phyloP scores from a whole-genome alignment of 2,888 invertebrate genomes.

The Smittia sp. region DNA sequence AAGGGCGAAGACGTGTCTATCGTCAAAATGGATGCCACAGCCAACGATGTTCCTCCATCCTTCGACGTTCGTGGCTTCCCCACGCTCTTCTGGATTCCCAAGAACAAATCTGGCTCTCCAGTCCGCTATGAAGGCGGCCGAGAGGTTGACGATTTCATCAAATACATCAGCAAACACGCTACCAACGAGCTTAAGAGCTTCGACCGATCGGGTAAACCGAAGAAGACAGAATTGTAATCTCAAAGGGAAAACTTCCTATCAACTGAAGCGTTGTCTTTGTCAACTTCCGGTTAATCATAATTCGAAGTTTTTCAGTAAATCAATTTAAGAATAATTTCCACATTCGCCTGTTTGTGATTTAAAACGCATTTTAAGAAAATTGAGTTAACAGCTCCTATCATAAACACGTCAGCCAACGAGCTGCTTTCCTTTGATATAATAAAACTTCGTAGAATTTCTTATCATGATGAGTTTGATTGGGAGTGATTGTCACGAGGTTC shows the following conservation, averaged over 20 bases:
- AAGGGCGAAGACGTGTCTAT: slow-evolving; percentile 83
- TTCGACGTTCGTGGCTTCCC: slow-evolving; percentile 97
- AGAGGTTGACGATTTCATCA: slow-evolving; percentile 88
- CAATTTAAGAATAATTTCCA: no score
- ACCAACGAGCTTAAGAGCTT: slow-evolving; percentile 82
- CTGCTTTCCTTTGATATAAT: no score
- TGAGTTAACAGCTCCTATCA: no score
- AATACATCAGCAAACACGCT: slow-evolving; percentile 90
- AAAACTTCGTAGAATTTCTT: no score
- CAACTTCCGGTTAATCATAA: no score
- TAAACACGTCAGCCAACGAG: no score
- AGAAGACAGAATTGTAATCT: slow-evolving; percentile 59
- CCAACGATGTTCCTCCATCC: slow-evolving; percentile 89
- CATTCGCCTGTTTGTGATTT: no score
- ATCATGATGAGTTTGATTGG: no score
- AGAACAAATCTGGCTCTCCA: slow-evolving; percentile 73
- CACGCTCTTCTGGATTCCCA: slow-evolving; percentile 93
- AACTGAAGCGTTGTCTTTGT: not conserved
- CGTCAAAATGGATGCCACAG: slow-evolving; percentile 97
- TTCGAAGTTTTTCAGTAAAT: no score
- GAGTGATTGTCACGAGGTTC: no score
- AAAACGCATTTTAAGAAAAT: no score
- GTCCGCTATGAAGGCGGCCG: slow-evolving; percentile 91
- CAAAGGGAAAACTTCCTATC: not conserved
- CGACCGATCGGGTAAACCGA: slow-evolving; percentile 77